These are phyloP conservation scores for Hydropotes inermis DNA, from an alignment of 2,113 vertebrate species.

Conservation along the genomic window DNA sequence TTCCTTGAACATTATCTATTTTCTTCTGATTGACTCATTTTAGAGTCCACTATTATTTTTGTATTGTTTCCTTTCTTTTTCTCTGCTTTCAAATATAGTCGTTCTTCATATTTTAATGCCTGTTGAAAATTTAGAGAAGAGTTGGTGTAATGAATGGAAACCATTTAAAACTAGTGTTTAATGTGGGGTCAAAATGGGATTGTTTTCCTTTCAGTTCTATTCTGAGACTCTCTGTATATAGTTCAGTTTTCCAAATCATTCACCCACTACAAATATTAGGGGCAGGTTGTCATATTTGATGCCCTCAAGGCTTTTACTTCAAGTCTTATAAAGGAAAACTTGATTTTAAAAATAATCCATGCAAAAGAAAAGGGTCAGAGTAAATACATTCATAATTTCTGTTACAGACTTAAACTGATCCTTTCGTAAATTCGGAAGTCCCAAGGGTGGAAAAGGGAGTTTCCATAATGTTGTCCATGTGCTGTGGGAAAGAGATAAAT, in stretches of 20 bases:
- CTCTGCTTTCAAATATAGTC: constrained; percentile 20
- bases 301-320: not conserved
- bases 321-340: constrained; percentile 13
- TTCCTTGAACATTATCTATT: constrained; percentile 22
- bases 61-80: not conserved
- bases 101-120: constrained; percentile 19
- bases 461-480: not conserved
- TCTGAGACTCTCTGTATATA: not conserved
- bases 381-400: not conserved
- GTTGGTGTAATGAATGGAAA: constrained; percentile 43
- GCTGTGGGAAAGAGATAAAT: not conserved
- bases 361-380: not conserved
- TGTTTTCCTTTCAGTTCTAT: not conserved
- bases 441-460: not conserved
- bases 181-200: not conserved
- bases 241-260: not conserved
- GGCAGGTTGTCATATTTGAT: not conserved
- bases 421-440: not conserved
- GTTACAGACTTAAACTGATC: not conserved
- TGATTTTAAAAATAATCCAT: constrained; percentile 10
- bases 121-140: constrained; percentile 35
- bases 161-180: not conserved
- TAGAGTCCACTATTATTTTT: not conserved
- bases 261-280: not conserved
- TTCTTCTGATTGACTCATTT: not conserved